phyloP scores from a whole-genome alignment of 2,797 vertebrate genomes.

The Myiotriccus ornatus region DNA sequence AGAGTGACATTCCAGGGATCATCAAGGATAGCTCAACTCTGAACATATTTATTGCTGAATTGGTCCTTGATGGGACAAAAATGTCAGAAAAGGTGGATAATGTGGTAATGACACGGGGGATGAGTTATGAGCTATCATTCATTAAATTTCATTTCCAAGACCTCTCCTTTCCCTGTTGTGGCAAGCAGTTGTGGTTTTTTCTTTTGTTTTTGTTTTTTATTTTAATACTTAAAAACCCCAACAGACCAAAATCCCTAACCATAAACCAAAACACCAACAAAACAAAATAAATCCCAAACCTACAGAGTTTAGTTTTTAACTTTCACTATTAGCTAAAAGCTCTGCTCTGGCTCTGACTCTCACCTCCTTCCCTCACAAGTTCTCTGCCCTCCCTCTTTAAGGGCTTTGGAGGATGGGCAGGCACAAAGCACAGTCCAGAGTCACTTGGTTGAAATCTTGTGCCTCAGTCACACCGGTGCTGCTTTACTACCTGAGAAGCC shows the following conservation, averaged over 20 bases:
- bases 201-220: background rate
- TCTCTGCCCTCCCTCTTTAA: fast-evolving
- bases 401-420: background rate
- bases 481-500: background rate
- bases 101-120: background rate
- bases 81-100: background rate
- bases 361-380: background rate
- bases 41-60: background rate
- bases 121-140: background rate
- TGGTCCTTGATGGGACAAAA: background rate
- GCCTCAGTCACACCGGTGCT: background rate
- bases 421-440: background rate
- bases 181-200: background rate
- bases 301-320: background rate
- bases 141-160: background rate
- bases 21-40: background rate
- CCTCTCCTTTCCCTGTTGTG: background rate
- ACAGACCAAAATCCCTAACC: background rate
- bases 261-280: background rate
- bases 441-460: background rate
- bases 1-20: background rate
- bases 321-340: background rate
- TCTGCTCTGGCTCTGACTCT: background rate
- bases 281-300: fast-evolving
- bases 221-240: background rate